Conservation (phyloP, 1,140 invertebrate species). For the Pteromalus puparum region DNA sequence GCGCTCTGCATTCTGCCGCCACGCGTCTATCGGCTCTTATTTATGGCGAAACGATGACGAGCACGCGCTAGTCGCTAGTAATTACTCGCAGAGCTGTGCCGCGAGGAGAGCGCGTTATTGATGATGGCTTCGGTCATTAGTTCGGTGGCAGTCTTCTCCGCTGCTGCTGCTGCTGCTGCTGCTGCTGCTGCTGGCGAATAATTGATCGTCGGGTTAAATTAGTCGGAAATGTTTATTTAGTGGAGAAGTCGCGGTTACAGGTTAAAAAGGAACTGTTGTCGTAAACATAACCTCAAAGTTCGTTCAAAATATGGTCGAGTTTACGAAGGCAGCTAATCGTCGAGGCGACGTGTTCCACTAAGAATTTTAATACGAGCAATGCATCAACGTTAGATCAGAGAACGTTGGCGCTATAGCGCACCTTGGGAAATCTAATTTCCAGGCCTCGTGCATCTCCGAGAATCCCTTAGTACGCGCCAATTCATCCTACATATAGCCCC, state of each 20-base stretch:
- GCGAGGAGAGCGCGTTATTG: constrained; percentile 43
- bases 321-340: neutral
- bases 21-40: constrained; percentile 32
- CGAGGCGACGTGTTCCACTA: neutral
- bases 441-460: neutral
- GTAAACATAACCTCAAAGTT: no score
- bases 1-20: constrained; percentile 1
- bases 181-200: constrained; percentile 28
- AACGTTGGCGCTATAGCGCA: neutral
- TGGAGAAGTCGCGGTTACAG: neutral
- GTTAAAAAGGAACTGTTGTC: neutral
- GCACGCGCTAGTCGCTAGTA: constrained; percentile 26
- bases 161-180: neutral
- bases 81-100: constrained; percentile 40
- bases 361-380: neutral
- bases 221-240: constrained; percentile 46
- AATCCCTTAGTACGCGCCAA: constrained; percentile 18
- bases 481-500: neutral
- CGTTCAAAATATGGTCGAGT: neutral
- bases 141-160: neutral
- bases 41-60: constrained; percentile 51
- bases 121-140: constrained; percentile 48
- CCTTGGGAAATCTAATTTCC: neutral
- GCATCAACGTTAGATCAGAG: neutral
- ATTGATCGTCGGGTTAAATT: constrained; percentile 49